phyloP scores from a whole-genome alignment of 2,888 invertebrate genomes.

The Cheilosia scutellata region DNA sequence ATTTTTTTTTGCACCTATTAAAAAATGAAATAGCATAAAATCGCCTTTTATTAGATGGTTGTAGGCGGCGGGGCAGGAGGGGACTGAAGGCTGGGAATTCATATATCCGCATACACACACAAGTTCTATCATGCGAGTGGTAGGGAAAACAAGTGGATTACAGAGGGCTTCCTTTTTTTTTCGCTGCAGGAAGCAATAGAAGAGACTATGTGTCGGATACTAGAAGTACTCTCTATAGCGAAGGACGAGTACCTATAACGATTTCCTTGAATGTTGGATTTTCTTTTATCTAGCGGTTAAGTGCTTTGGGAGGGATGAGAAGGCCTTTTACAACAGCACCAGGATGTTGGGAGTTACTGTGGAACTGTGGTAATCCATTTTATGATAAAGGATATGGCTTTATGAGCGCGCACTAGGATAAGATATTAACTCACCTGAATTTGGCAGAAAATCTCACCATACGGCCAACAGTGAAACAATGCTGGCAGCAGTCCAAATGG shows the following conservation, averaged over 20 bases:
- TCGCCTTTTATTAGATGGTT: constrained; percentile 10
- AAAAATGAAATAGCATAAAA: constrained; percentile 33
- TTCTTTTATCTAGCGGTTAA: constrained; percentile 24
- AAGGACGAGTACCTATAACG: constrained; percentile 29
- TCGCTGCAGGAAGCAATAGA: constrained; percentile 20
- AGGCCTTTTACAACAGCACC: background rate
- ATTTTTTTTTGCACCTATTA: constrained; percentile 36
- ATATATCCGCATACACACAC: constrained; percentile 7
- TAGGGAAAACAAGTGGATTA: constrained; percentile 8
- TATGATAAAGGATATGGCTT: constrained; percentile 41
- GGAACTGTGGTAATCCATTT: constrained; percentile 38
- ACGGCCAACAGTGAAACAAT: constrained; percentile 95
- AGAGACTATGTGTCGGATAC: background rate
- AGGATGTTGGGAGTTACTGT: constrained; percentile 12
- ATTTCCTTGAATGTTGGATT: constrained; percentile 53
- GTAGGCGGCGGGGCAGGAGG: background rate
- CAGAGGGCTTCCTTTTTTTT: constrained; percentile 59
- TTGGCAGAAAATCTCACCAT: constrained; percentile 95
- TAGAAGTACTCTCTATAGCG: constrained; percentile 1
- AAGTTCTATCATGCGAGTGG: background rate
- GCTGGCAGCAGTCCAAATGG: constrained; percentile 94
- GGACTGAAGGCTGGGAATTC: background rate
- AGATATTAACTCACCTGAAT: constrained; percentile 89
- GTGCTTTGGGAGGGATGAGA: background rate
- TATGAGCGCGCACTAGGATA: constrained; percentile 40